Base-by-base conservation (phyloP, 2,797 vertebrate species). In the Lutjanus argentimaculatus region DNA sequence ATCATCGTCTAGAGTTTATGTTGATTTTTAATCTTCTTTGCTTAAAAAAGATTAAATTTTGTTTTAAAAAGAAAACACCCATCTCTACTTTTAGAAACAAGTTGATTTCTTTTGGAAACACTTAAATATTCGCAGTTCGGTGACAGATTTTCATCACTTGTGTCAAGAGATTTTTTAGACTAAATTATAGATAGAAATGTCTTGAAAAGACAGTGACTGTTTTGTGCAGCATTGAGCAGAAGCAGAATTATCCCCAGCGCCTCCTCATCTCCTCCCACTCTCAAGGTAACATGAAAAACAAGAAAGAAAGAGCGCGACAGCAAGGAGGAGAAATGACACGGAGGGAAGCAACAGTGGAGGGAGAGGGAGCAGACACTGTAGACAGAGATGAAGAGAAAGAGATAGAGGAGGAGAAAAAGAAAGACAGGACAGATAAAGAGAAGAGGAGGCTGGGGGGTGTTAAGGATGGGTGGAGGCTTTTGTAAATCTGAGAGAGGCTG, bases 401-500 rank as follows among this genome's bases (percentile, higher is more conserved):
- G 70, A 87, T 74, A 80, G 72, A 67, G 30, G 25, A 53, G 65
- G 36, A n/a, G 1, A 8, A 25, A 4, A 13, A 14, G 40, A 59
- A 69, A 49, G 59, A 75, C 53, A 43, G 73, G 68, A 73, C 56
- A 82, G 76, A 83, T 43, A 69, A 57, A 68, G 72, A 72, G 73
- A 63, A 55, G 71, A 10, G 72, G 55, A 69, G 52, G 43, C 25
- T 68, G 72, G 25, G 75, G 59, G 56, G 43, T 8, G 46, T 61
- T 48, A 40, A 79, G 83, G 73, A 78, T 77, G 81, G 87, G 79
- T 73, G 87, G 88, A 73, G 86, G 80, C 67, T 89, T 30, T 88
- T 88, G 74, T 88, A 85, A 88, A 86, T 84, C 70, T 25, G 77
- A 84, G 85, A 84, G 85, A 79, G 77, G 88, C 88, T 89, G 82